Percentiles rank a stretch among this genome's conserved stretches.
Evolutionary conservation across 2,888 invertebrate genomes (phyloP).

Genomic region (Chymomyza amoena): DNA sequence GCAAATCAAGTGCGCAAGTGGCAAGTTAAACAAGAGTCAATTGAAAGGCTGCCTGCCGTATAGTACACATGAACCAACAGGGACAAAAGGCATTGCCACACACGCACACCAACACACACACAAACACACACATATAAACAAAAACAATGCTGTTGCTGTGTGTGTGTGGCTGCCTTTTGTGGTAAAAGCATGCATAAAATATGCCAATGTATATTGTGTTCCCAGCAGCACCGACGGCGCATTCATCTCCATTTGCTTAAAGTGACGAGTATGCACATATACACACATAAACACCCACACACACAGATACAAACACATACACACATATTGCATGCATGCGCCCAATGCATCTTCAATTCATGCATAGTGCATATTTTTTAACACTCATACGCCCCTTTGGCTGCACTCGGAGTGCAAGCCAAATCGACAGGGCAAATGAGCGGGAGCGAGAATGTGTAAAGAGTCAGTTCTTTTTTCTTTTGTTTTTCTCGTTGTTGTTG

Average conservation of each 20-base stretch:
- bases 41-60: neutral
- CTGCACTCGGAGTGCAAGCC: slow-evolving; percentile 17
- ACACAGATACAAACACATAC: slow-evolving; percentile 8
- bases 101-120: neutral
- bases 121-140: neutral
- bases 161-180: slow-evolving; percentile 35
- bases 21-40: neutral
- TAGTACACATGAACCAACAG: neutral
- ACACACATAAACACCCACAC: neutral
- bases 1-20: neutral
- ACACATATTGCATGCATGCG: neutral
- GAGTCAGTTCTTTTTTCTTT: neutral
- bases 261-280: slow-evolving; percentile 52
- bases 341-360: slow-evolving; percentile 61
- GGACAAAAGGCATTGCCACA: neutral
- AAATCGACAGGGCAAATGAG: neutral
- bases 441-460: neutral
- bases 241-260: slow-evolving; percentile 70
- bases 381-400: slow-evolving; percentile 67
- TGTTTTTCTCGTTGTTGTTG: slow-evolving; percentile 16
- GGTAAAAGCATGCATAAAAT: slow-evolving; percentile 66
- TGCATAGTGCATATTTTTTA: slow-evolving; percentile 67
- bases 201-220: slow-evolving; percentile 55
- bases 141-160: neutral
- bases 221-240: slow-evolving; percentile 38